These are phyloP conservation scores for Onychostruthus taczanowskii DNA, from an alignment of 2,113 vertebrate species.

Conservation along the genomic window DNA sequence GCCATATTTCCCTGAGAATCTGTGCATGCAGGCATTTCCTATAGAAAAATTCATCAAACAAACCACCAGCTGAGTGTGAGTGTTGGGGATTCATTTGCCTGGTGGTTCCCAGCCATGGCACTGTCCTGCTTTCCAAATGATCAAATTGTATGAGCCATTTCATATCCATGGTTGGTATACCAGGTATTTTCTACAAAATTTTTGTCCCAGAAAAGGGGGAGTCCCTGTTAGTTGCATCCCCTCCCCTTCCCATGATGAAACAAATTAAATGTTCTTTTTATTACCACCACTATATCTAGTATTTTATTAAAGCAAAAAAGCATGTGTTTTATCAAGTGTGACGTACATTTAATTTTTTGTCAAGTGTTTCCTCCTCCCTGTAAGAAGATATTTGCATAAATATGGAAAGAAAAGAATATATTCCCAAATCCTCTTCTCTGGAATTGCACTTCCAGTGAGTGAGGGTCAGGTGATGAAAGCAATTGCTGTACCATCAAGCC, in stretches of 20 bases:
- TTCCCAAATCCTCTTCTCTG: background rate
- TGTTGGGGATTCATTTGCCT: background rate
- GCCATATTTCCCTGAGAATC: background rate
- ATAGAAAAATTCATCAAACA: background rate
- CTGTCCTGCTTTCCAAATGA: background rate
- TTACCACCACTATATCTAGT: background rate
- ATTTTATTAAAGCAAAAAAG: background rate
- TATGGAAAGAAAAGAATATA: background rate
- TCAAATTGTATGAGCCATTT: background rate
- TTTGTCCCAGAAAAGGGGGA: background rate
- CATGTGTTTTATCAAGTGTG: background rate
- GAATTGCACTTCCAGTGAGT: background rate
- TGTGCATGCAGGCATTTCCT: background rate
- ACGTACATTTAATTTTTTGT: background rate
- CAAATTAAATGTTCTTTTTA: background rate
- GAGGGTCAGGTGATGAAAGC: background rate
- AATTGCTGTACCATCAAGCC: background rate
- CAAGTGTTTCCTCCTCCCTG: background rate
- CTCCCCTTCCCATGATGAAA: background rate
- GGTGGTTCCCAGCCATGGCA: background rate
- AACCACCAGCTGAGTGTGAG: background rate
- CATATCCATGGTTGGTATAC: background rate
- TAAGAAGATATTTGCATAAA: background rate
- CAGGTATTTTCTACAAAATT: background rate
- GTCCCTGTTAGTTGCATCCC: background rate